These are phyloP conservation scores for Malachius bipustulatus DNA, from an alignment of 2,888 invertebrate genomes.

Conservation along the genomic window DNA sequence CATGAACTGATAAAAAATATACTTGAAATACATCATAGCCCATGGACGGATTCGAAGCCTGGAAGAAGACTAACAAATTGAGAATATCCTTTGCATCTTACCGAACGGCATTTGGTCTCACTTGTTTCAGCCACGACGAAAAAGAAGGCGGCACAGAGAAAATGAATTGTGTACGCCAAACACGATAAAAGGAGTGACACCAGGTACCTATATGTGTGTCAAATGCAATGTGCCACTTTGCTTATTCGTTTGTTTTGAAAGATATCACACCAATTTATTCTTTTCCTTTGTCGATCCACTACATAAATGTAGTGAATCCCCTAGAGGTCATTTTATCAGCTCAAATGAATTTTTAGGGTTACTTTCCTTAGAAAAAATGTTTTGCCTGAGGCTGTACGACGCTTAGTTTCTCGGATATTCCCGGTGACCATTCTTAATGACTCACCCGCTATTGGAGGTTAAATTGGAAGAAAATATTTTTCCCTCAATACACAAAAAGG, in stretches of 20 bases:
- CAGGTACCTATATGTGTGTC: neutral
- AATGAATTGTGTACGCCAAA: neutral
- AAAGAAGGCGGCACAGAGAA: neutral
- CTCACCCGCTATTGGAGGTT: no score
- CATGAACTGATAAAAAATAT: neutral
- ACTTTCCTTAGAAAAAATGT: no score
- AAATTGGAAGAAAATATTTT: no score
- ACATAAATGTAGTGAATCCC: no score
- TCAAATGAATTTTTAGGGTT: no score
- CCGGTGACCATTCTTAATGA: no score
- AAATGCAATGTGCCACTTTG: slow-evolving; percentile 1
- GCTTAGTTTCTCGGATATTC: no score
- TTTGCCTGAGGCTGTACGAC: no score
- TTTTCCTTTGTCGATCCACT: no score
- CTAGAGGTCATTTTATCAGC: no score
- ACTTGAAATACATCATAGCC: neutral
- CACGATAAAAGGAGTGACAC: slow-evolving; percentile 2
- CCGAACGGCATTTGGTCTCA: neutral
- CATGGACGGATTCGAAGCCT: neutral
- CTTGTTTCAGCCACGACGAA: neutral
- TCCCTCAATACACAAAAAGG: no score
- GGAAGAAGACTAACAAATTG: neutral
- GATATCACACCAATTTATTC: no score
- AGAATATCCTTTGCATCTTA: neutral
- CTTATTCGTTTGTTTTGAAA: slow-evolving; percentile 1